Evolutionary conservation across 2,888 invertebrate species (phyloP).

Genomic region (Choristoneura rosaceana): DNA sequence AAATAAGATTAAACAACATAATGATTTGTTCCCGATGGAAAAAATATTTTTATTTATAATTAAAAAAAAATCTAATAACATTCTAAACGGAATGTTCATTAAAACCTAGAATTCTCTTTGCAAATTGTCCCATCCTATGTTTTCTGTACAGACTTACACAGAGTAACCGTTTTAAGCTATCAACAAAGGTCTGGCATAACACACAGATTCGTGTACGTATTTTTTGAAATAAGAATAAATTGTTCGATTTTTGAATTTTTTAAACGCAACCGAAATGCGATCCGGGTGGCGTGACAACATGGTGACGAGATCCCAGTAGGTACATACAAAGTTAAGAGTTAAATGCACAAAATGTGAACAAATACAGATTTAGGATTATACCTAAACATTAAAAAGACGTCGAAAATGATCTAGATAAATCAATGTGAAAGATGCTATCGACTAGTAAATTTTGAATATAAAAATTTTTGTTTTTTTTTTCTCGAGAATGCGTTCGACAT

Average conservation of each 20-base stretch:
- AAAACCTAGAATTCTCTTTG: slow-evolving; percentile 84
- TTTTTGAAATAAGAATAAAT: slow-evolving; percentile 57
- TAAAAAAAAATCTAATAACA: slow-evolving; percentile 80
- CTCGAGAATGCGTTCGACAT: slow-evolving; percentile 72
- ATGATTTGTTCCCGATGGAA: slow-evolving; percentile 84
- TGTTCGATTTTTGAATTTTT: slow-evolving; percentile 68
- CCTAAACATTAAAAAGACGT: slow-evolving; percentile 79
- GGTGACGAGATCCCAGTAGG: slow-evolving; percentile 56
- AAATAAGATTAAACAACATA: slow-evolving; percentile 85
- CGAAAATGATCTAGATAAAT: slow-evolving; percentile 77
- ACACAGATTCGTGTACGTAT: slow-evolving; percentile 72
- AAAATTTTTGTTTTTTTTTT: slow-evolving; percentile 71
- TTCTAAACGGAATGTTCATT: slow-evolving; percentile 84
- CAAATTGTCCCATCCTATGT: slow-evolving; percentile 85
- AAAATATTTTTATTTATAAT: slow-evolving; percentile 75
- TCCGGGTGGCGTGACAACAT: slow-evolving; percentile 74
- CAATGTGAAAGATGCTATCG: slow-evolving; percentile 76
- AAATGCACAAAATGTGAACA: slow-evolving; percentile 79
- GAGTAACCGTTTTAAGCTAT: slow-evolving; percentile 81
- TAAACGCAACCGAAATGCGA: slow-evolving; percentile 74
- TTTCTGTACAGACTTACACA: slow-evolving; percentile 83
- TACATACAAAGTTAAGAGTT: slow-evolving; percentile 59
- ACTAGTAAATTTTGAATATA: slow-evolving; percentile 84
- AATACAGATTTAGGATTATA: slow-evolving; percentile 47
- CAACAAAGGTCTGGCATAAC: slow-evolving; percentile 80